A percentile compares a stretch with the other conserved stretches of the same genome.
phyloP scores from a whole-genome alignment of 2,113 vertebrate genomes.

The Fregetta grallaria region DNA sequence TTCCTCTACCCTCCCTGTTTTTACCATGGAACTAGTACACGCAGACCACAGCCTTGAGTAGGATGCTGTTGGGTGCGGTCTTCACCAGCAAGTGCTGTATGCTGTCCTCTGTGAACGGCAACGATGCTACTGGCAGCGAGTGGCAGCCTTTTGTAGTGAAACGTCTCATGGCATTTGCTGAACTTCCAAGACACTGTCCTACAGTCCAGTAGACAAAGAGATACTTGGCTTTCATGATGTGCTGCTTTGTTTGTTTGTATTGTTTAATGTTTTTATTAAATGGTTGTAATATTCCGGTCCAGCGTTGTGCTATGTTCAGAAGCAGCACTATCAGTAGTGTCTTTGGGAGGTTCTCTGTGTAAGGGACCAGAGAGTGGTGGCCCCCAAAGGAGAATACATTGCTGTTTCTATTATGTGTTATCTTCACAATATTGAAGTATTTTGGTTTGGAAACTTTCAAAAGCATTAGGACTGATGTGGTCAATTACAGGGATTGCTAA shows the following conservation, averaged over 20 bases:
- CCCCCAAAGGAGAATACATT: neutral
- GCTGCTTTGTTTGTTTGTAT: neutral
- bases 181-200: neutral
- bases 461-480: neutral
- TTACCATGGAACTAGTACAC: neutral
- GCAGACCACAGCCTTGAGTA: neutral
- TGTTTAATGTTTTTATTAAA: neutral
- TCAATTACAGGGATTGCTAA: neutral
- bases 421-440: neutral
- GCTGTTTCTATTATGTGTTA: neutral
- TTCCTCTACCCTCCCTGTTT: neutral
- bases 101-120: neutral
- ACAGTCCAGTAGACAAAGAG: neutral
- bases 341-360: neutral
- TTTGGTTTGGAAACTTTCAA: neutral
- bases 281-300: neutral
- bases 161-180: neutral
- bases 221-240: neutral
- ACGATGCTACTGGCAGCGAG: fast-evolving
- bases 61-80: neutral
- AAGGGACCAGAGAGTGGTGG: neutral
- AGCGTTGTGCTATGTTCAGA: neutral
- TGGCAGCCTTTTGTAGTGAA: neutral
- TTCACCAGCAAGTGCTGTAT: neutral
- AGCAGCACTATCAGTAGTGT: neutral